These are phyloP conservation scores for Amblyjoppa proteus DNA, from an alignment of 2,888 invertebrate species.

Conservation along the genomic window DNA sequence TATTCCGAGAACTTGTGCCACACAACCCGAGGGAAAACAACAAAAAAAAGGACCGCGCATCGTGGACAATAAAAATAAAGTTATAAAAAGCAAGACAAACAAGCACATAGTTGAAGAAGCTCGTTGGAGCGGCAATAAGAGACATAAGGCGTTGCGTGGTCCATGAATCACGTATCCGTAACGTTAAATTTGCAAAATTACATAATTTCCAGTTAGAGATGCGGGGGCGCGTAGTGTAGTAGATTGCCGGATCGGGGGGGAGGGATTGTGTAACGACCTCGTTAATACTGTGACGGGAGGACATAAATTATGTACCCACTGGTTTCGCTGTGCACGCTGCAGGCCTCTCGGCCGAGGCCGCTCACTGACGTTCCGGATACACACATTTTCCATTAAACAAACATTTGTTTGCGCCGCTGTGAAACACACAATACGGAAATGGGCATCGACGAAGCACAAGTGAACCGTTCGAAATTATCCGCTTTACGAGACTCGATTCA, in stretches of 20 bases:
- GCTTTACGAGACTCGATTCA: neutral
- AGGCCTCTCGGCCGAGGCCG: constrained; percentile 35
- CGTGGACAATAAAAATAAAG: constrained; percentile 38
- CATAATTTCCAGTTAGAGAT: constrained; percentile 38
- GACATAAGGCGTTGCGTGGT: constrained; percentile 18
- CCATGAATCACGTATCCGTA: constrained; percentile 40
- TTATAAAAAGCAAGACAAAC: constrained; percentile 25
- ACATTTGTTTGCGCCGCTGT: constrained; percentile 72
- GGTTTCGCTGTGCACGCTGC: constrained; percentile 28
- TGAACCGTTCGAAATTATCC: constrained; percentile 69
- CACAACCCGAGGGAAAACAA: constrained; percentile 28
- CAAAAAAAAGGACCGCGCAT: constrained; percentile 15
- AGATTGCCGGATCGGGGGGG: constrained; percentile 7
- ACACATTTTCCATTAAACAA: constrained; percentile 75
- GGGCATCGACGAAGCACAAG: constrained; percentile 22
- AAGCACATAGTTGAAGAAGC: constrained; percentile 21
- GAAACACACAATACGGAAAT: constrained; percentile 54
- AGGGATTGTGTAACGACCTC: constrained; percentile 24
- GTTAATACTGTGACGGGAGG: constrained; percentile 57
- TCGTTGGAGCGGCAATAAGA: constrained; percentile 34
- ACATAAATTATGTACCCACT: constrained; percentile 54
- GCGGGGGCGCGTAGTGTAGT: constrained; percentile 10
- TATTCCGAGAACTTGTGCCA: constrained; percentile 32
- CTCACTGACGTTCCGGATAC: constrained; percentile 39
- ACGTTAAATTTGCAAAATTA: constrained; percentile 39